phyloP scores from a whole-genome alignment of 2,888 invertebrate species.

The Notodonta ziczac region DNA sequence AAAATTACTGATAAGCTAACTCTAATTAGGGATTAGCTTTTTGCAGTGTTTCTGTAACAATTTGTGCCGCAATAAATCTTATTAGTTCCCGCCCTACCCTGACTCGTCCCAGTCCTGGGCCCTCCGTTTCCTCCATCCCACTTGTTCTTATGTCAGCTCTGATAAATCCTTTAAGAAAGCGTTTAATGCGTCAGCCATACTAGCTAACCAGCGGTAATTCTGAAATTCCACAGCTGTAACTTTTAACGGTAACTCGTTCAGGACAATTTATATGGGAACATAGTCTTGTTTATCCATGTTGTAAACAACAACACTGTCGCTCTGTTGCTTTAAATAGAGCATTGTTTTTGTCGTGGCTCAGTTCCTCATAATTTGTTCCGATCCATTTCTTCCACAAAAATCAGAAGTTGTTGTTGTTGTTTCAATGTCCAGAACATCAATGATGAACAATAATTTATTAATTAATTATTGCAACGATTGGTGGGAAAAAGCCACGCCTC shows the following conservation, averaged over 20 bases:
- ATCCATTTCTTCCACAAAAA: background rate
- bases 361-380: conserved; percentile 3
- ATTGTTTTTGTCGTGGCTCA: background rate
- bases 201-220: conserved; percentile 38
- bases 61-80: conserved; percentile 53
- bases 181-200: conserved; percentile 40
- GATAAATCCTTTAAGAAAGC: conserved; percentile 46
- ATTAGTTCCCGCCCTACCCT: conserved; percentile 33
- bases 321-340: conserved; percentile 18
- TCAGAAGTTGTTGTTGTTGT: conserved; percentile 1
- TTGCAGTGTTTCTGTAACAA: conserved; percentile 47
- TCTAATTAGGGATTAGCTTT: conserved; percentile 36
- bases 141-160: conserved; percentile 45
- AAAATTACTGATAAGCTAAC: conserved; percentile 44
- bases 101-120: conserved; percentile 37
- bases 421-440: background rate
- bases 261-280: conserved; percentile 31
- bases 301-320: conserved; percentile 18
- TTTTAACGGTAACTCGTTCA: conserved; percentile 25
- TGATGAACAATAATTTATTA: conserved; percentile 21
- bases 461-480: conserved; percentile 69
- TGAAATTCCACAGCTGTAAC: conserved; percentile 25
- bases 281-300: conserved; percentile 21
- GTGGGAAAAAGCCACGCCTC: conserved; percentile 49
- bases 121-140: conserved; percentile 34